phyloP scores from a whole-genome alignment of 2,113 vertebrate genomes.

The Marmota flaviventris region DNA sequence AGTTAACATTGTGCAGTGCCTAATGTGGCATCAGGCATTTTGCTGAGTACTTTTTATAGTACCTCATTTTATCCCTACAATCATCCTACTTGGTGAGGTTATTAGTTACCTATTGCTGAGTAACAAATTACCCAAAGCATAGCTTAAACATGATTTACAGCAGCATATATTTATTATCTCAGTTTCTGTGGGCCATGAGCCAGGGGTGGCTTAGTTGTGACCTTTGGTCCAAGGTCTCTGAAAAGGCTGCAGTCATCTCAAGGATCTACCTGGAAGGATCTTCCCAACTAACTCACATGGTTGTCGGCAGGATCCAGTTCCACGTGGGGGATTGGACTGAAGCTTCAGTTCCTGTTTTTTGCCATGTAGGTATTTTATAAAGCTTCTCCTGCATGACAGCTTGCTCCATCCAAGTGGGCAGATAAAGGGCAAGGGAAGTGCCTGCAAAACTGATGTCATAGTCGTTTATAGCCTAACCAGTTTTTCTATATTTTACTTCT shows the following conservation, averaged over 20 bases:
- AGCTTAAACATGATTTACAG: background rate
- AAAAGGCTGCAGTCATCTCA: background rate
- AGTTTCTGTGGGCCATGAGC: background rate
- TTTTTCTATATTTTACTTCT: background rate
- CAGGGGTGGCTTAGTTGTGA: background rate
- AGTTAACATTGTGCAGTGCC: fast-evolving
- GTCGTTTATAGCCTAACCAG: background rate
- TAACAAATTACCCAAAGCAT: background rate
- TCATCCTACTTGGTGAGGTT: background rate
- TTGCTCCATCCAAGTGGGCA: background rate
- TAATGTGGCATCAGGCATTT: background rate
- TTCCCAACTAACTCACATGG: background rate
- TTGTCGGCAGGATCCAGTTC: background rate
- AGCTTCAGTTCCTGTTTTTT: background rate
- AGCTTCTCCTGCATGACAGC: background rate
- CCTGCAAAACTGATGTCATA: background rate
- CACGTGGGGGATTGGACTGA: background rate
- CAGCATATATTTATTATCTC: background rate
- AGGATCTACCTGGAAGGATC: background rate
- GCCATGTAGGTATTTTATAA: background rate
- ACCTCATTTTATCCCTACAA: background rate
- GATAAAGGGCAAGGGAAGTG: background rate
- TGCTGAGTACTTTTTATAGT: background rate
- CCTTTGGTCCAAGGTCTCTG: background rate
- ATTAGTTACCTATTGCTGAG: background rate